These are phyloP conservation scores for Mesoclemmys tuberculata DNA, from an alignment of 2,113 vertebrate species.

Conservation along the genomic window DNA sequence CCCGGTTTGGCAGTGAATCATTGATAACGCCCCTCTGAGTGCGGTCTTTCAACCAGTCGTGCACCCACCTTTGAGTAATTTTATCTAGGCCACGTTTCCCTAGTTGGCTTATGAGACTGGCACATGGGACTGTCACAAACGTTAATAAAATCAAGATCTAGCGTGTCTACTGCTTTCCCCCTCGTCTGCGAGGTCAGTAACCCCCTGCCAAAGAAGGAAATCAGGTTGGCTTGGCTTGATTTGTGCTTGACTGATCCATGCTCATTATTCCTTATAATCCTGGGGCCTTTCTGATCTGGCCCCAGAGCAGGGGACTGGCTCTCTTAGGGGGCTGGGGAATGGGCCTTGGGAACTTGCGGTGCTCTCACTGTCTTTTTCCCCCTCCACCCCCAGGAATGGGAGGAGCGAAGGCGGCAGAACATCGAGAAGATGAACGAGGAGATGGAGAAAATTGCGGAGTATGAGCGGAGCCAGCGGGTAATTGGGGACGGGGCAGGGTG, in stretches of 20 bases:
- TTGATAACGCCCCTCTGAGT: no score
- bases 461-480: conserved; percentile 89
- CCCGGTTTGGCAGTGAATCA: no score
- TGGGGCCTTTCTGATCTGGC: no score
- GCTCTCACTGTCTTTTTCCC: fast-evolving
- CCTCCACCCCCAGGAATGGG: conserved; percentile 84
- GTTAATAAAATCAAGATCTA: no score
- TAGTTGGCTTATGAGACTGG: no score
- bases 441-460: conserved; percentile 93
- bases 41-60: no score
- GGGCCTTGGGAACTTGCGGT: fast-evolving
- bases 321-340: not conserved
- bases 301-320: not conserved
- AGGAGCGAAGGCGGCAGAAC: conserved; percentile 90
- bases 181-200: no score
- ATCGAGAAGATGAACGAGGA: conserved; percentile 96
- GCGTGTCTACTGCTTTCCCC: no score
- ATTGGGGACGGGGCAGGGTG: not conserved
- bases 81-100: no score
- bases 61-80: no score
- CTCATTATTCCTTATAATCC: not conserved
- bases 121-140: no score
- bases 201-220: not conserved
- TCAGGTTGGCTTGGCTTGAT: not conserved
- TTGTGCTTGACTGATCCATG: not conserved